Evolutionary conservation across 30 jellyfish, hydroid and myxozoan genomes (phyloP).

Genomic region (Haliclystus octoradiatus): DNA sequence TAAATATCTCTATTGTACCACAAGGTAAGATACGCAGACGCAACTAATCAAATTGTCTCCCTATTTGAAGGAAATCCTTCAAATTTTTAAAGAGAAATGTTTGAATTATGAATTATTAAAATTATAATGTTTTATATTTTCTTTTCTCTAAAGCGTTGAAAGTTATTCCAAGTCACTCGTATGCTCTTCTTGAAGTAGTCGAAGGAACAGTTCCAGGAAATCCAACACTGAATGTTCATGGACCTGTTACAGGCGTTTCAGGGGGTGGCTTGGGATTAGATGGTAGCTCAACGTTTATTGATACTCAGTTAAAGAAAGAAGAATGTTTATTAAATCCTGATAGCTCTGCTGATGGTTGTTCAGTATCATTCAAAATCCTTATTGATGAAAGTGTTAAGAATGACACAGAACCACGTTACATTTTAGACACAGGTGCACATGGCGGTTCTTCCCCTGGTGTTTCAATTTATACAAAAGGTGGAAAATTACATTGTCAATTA

Average conservation of each 20-base stretch:
- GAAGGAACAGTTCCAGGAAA: constrained; percentile 66
- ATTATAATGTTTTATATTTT: no score
- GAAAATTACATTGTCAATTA: constrained; percentile 81
- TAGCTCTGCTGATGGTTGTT: constrained; percentile 67
- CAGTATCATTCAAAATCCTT: constrained; percentile 74
- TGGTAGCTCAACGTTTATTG: constrained; percentile 83
- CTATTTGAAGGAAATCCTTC: background rate
- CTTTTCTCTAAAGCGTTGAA: constrained; percentile 34
- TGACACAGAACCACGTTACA: constrained; percentile 63
- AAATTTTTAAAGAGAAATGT: no score
- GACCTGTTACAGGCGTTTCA: constrained; percentile 29
- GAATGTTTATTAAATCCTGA: constrained; percentile 89
- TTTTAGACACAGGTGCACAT: constrained; percentile 95
- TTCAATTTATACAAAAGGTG: constrained; percentile 73
- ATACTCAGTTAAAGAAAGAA: constrained; percentile 48
- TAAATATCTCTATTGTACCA: constrained; percentile 68
- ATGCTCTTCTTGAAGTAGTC: constrained; percentile 69
- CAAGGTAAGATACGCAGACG: constrained; percentile 49
- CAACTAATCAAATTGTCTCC: background rate
- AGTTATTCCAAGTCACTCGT: constrained; percentile 93
- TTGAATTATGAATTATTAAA: no score
- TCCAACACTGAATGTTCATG: constrained; percentile 72
- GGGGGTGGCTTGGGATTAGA: constrained; percentile 74
- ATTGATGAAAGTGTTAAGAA: constrained; percentile 26
- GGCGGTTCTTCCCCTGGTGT: constrained; percentile 99